phyloP scores from a whole-genome alignment of 2,797 vertebrate species.

The Gobionotothen gibberifrons region DNA sequence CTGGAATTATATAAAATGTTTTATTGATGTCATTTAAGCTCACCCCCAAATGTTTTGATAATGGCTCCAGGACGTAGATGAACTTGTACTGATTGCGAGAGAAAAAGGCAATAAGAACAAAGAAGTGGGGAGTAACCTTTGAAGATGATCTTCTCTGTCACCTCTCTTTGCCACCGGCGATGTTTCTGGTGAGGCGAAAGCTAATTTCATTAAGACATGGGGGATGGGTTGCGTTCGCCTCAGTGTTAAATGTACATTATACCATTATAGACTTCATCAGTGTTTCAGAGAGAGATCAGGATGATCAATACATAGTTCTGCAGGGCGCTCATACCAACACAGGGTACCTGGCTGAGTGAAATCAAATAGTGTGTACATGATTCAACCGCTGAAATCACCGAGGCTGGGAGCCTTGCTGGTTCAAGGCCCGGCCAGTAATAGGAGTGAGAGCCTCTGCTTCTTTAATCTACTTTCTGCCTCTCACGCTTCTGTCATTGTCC shows the following conservation, averaged over 20 bases:
- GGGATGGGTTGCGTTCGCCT: slow-evolving; percentile 61
- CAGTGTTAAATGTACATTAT: slow-evolving; percentile 60
- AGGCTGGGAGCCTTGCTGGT: slow-evolving; percentile 29
- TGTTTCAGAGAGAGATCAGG: slow-evolving; percentile 48
- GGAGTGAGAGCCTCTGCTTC: slow-evolving; percentile 75
- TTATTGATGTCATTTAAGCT: slow-evolving; percentile 76
- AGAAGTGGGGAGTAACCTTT: slow-evolving; percentile 72
- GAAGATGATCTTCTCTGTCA: slow-evolving; percentile 80
- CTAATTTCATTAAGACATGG: slow-evolving; percentile 81
- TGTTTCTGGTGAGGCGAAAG: slow-evolving; percentile 67
- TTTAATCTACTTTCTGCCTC: slow-evolving; percentile 83
- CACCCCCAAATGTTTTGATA: slow-evolving; percentile 51
- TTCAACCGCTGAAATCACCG: slow-evolving; percentile 38
- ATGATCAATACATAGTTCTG: slow-evolving; percentile 53
- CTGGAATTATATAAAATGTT: slow-evolving; percentile 65
- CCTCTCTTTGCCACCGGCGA: slow-evolving; percentile 71
- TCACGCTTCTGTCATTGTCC: slow-evolving; percentile 82
- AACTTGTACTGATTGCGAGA: slow-evolving; percentile 65
- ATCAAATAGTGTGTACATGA: slow-evolving; percentile 51
- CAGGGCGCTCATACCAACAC: slow-evolving; percentile 35
- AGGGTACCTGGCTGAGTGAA: slow-evolving; percentile 34
- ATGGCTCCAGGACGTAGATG: slow-evolving; percentile 68
- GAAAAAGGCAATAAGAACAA: slow-evolving; percentile 73
- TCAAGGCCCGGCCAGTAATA: slow-evolving; percentile 57
- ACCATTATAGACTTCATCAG: slow-evolving; percentile 59